Percentiles rank a stretch among this genome's conserved stretches.
Evolutionary conservation across 2,888 invertebrate genomes (phyloP).

Genomic region (Hirtodrosophila duncani): DNA sequence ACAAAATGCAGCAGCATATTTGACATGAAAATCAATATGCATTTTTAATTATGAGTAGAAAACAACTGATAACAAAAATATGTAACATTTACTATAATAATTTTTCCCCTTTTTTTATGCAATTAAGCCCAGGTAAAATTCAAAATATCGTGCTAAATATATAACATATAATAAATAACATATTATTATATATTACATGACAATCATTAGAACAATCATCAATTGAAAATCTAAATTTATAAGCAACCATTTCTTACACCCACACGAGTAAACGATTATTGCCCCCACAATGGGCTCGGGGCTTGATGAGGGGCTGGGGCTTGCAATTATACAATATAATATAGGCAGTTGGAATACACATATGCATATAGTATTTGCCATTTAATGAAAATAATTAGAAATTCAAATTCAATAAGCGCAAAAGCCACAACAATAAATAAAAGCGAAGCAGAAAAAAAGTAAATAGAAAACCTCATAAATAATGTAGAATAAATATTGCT

Average conservation of each 20-base stretch:
- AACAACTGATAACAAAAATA: no score
- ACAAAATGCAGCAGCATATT: no score
- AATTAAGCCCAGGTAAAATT: no score
- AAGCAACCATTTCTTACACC: conserved; percentile 24
- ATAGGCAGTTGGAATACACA: conserved; percentile 11
- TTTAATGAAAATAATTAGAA: conserved; percentile 45
- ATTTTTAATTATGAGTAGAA: no score
- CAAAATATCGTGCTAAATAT: no score
- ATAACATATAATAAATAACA: no score
- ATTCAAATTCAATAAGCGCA: conserved; percentile 54
- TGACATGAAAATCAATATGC: no score
- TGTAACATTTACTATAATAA: no score
- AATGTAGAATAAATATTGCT: conserved; percentile 30
- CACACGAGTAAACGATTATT: conserved; percentile 20
- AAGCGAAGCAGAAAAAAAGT: conserved; percentile 9
- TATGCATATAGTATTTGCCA: conserved; percentile 13
- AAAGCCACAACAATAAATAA: conserved; percentile 48
- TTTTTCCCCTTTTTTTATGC: no score
- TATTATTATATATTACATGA: no score
- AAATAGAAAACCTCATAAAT: conserved; percentile 41
- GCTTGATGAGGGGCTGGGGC: conserved; percentile 7
- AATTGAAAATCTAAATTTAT: background rate
- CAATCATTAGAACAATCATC: no score
- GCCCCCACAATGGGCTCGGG: no score
- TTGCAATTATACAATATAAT: conserved; percentile 31